Evolutionary conservation across 2,888 invertebrate genomes (phyloP).

Genomic region (Agrilus cyanescens): DNA sequence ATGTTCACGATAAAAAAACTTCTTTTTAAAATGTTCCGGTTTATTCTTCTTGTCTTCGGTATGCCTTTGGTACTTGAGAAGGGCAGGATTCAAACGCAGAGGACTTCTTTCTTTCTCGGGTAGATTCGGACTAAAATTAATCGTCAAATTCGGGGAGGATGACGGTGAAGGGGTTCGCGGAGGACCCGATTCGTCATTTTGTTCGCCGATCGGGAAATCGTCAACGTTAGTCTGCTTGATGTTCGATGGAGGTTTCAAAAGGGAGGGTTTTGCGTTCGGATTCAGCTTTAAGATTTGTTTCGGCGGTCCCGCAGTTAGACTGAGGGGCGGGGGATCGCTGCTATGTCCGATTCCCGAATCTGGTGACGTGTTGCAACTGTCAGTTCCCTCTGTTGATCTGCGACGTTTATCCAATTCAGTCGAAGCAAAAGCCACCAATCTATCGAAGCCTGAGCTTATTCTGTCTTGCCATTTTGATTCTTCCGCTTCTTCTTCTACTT

Average conservation of each 20-base stretch:
- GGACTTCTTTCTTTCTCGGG: slow-evolving; percentile 29
- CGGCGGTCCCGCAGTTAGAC: slow-evolving; percentile 29
- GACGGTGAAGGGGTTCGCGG: slow-evolving; percentile 46
- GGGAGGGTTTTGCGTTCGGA: slow-evolving; percentile 29
- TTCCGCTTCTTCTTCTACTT: slow-evolving; percentile 57
- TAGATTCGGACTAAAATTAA: slow-evolving; percentile 27
- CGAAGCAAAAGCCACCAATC: slow-evolving; percentile 84
- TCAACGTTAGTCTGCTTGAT: slow-evolving; percentile 38
- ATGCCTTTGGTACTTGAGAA: slow-evolving; percentile 49
- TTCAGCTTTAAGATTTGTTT: slow-evolving; percentile 30
- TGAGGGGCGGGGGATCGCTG: slow-evolving; percentile 41
- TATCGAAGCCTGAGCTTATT: slow-evolving; percentile 87
- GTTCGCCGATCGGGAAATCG: slow-evolving; percentile 35
- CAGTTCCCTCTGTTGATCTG: slow-evolving; percentile 65
- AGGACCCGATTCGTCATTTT: slow-evolving; percentile 39
- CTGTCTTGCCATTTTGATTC: slow-evolving; percentile 88
- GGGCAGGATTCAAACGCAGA: slow-evolving; percentile 37
- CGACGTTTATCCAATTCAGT: slow-evolving; percentile 82
- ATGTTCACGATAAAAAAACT: slow-evolving; percentile 59
- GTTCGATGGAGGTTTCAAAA: slow-evolving; percentile 33
- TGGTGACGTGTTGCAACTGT: slow-evolving; percentile 72
- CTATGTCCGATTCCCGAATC: slow-evolving; percentile 76
- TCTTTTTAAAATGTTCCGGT: slow-evolving; percentile 70
- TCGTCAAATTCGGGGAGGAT: slow-evolving; percentile 36
- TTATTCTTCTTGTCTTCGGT: slow-evolving; percentile 32